Evolutionary conservation across 2,888 invertebrate genomes (phyloP).

Genomic region (Torymus texanus): DNA sequence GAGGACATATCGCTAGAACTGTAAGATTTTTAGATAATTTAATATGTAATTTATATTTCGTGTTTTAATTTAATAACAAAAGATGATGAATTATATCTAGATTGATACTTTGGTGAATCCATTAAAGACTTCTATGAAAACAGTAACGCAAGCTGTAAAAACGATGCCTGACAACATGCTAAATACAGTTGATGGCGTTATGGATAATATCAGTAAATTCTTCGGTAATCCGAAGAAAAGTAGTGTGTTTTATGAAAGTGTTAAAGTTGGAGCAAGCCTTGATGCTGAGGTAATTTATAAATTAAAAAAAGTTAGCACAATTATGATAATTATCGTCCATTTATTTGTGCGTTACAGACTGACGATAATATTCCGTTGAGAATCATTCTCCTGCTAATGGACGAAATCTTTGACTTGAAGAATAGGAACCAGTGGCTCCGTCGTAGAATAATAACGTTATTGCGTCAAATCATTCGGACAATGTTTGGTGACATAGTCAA

Average conservation of each 20-base stretch:
- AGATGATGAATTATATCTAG: conserved; percentile 69
- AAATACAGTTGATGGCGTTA: conserved; percentile 89
- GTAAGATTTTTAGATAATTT: conserved; percentile 72
- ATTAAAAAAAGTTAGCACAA: no score
- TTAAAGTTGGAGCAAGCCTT: conserved; percentile 77
- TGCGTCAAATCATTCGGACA: conserved; percentile 86
- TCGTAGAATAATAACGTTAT: conserved; percentile 83
- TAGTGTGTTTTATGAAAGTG: conserved; percentile 75
- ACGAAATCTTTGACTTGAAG: conserved; percentile 90
- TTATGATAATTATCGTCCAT: neutral
- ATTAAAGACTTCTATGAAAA: conserved; percentile 87
- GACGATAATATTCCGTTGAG: conserved; percentile 88
- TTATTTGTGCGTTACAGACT: conserved; percentile 73
- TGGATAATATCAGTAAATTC: conserved; percentile 88
- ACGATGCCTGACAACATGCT: conserved; percentile 92
- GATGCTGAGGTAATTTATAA: conserved; percentile 77
- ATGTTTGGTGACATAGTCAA: conserved; percentile 91
- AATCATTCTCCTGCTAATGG: conserved; percentile 87
- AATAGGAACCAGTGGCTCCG: conserved; percentile 89
- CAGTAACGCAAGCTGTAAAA: conserved; percentile 84
- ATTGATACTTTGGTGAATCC: conserved; percentile 87
- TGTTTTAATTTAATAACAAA: neutral
- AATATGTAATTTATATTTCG: conserved; percentile 40
- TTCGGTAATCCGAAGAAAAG: conserved; percentile 77
- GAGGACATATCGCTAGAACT: conserved; percentile 79